Base-by-base conservation (phyloP, 2,888 invertebrate genomes). In the Oxyteleia sp. region DNA sequence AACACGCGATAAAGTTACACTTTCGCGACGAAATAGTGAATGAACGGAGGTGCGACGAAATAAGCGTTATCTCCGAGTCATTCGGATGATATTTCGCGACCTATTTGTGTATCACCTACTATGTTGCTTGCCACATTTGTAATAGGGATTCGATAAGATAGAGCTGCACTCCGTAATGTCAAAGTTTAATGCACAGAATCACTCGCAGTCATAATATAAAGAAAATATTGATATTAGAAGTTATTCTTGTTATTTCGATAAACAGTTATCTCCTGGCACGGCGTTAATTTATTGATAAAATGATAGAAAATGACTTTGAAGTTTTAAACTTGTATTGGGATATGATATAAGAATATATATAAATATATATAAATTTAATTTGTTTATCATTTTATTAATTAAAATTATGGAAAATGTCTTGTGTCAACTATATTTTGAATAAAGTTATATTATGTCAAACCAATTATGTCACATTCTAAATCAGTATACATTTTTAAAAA, bases 81-180 rank as follows among this genome's bases (percentile, higher is more conserved):
- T 10, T 29, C 20, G 35, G 26, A 45, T 49, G 20, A 69, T 74
- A 64, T 64, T 43, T 64, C 45, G 53, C 64, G 55, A 74, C 64
- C 53, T 47, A 55, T 74, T 64, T 75, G 38, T 47, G 11, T 43
- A 41, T 8, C 47, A 2, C 15, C 13, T 51, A 75, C 75, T 55
- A 75, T 66, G 66, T 66, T 66, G 75, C 41, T 55, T 13, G 18
- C 47, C 38, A 41, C 51, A 61, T 61, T 72, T 59, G 35, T 64
- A 75, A 66, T 41, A 55, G 57, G 57, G 7, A 57, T 75, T 38
- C 49, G 75, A 75, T 75, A 57, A 75, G 75, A 75, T 75, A 75
- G 20, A 26, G 41, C 18, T 1, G 10, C 20, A 49, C n/a, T 68
- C 18, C 18, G 23, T 49, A 64, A 75, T 75, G 66, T 75, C 75